Conservation (phyloP, 2,113 vertebrate species). For the Phylloscopus trochilus region DNA sequence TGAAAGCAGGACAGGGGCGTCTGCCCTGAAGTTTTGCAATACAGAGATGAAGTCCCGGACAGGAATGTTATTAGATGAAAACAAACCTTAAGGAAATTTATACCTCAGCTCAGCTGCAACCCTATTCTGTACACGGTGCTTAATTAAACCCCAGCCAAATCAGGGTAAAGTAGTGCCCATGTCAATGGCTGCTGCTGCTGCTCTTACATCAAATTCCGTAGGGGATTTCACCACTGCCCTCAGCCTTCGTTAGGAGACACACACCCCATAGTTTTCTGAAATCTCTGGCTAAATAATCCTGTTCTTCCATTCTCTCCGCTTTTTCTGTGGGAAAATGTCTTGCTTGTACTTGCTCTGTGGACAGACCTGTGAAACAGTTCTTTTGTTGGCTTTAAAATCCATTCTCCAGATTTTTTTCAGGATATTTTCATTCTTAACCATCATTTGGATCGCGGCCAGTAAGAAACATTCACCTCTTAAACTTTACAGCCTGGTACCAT, state of each 20-base stretch:
- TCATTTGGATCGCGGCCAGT: background rate
- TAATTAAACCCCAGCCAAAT: background rate
- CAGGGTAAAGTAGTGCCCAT: background rate
- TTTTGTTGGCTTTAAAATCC: background rate
- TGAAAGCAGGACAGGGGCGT: background rate
- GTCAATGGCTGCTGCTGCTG: background rate
- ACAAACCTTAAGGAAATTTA: background rate
- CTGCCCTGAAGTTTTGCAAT: background rate
- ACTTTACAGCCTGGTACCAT: slow-evolving; percentile 70
- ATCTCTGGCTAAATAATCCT: background rate
- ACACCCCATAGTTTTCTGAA: background rate
- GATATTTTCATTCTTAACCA: background rate
- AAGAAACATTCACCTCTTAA: slow-evolving; percentile 28
- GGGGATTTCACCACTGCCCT: background rate
- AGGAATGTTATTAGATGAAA: slow-evolving; percentile 2
- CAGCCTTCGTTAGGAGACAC: rapidly evolving
- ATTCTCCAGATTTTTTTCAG: background rate
- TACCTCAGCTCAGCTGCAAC: background rate
- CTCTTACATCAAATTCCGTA: background rate
- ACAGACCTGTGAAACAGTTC: background rate
- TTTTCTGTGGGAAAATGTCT: background rate
- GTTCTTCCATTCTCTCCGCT: background rate
- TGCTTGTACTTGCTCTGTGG: background rate
- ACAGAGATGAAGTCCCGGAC: background rate
- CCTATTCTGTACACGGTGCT: background rate